A percentile compares a stretch with the other conserved stretches of the same genome.
Conservation (phyloP, 2,888 invertebrate genomes). For the Catocala sponsa region DNA sequence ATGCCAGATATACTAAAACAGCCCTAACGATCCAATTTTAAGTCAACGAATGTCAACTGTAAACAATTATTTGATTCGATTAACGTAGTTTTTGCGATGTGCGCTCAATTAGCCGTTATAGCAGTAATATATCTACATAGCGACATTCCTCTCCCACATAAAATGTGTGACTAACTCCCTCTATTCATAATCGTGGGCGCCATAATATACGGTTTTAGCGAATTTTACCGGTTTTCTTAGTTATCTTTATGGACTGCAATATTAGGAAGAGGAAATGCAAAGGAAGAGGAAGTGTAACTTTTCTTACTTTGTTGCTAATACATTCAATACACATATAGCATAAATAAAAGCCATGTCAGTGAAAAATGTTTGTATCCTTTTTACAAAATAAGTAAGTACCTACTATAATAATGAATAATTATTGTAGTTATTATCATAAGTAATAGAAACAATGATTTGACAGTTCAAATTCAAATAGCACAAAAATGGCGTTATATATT, state of each 20-base stretch:
- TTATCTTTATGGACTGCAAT: not conserved
- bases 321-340: too few relatives aligned
- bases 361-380: too few relatives aligned
- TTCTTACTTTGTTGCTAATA: too few relatives aligned
- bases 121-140: constrained; percentile 35
- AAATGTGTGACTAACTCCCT: constrained; percentile 36
- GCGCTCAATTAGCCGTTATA: constrained; percentile 44
- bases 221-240: constrained; percentile 12
- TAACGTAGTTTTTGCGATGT: constrained; percentile 51
- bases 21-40: constrained; percentile 40
- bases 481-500: too few relatives aligned
- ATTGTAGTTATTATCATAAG: too few relatives aligned
- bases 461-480: too few relatives aligned
- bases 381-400: too few relatives aligned
- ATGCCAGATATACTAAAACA: constrained; percentile 27
- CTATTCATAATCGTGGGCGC: constrained; percentile 16
- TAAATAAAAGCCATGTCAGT: too few relatives aligned
- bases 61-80: constrained; percentile 58
- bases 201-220: constrained; percentile 1
- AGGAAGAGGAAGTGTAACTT: not conserved
- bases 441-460: too few relatives aligned
- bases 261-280: not conserved
- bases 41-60: constrained; percentile 59
- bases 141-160: constrained; percentile 51
- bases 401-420: too few relatives aligned